Evolutionary conservation across 2,113 vertebrate genomes (phyloP).

Genomic region (Rhagologus leucostigma): DNA sequence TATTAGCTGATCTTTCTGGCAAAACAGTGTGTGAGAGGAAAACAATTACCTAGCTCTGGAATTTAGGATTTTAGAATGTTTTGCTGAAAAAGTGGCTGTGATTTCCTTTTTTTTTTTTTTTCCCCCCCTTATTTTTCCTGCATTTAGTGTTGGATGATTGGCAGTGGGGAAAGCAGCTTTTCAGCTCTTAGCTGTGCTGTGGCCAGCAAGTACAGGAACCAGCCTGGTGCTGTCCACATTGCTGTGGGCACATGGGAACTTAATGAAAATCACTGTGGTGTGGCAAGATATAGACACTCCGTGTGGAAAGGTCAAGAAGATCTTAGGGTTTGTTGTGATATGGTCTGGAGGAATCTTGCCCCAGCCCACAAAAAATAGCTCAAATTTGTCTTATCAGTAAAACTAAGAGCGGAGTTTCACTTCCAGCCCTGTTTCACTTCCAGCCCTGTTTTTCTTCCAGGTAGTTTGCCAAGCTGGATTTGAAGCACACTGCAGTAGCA

Average conservation of each 20-base stretch:
- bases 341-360: not conserved
- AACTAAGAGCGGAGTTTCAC: not conserved
- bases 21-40: not conserved
- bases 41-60: not conserved
- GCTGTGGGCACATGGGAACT: not conserved
- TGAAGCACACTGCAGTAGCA: not conserved
- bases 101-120: not conserved
- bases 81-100: not conserved
- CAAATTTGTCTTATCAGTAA: not conserved
- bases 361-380: not conserved
- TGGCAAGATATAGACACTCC: not conserved
- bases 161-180: not conserved
- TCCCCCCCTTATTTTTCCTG: not conserved
- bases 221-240: not conserved
- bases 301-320: not conserved
- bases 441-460: not conserved
- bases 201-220: fast-evolving
- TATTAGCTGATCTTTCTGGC: not conserved
- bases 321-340: not conserved
- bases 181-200: not conserved
- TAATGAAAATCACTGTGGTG: not conserved
- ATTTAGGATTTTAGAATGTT: not conserved
- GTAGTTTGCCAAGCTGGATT: not conserved
- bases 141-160: not conserved
- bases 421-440: not conserved